Conservation (phyloP, 2,888 invertebrate genomes). For the Noctua comes region DNA sequence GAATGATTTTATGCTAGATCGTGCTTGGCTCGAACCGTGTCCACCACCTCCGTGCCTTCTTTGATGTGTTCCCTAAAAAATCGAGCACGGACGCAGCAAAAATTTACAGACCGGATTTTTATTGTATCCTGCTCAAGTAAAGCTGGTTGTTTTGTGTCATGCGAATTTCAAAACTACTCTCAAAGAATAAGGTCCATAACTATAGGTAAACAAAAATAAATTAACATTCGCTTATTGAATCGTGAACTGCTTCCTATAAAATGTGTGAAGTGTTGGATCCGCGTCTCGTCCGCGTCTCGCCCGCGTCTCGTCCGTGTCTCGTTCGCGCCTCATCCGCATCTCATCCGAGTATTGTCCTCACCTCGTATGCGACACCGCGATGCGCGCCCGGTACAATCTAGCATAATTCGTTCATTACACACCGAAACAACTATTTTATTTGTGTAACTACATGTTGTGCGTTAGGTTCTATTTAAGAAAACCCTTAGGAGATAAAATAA, state of each 20-base stretch:
- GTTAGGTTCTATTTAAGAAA: not conserved
- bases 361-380: not conserved
- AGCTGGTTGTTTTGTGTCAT: too few relatives aligned
- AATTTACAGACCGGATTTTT: too few relatives aligned
- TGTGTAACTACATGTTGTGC: not conserved
- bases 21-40: too few relatives aligned
- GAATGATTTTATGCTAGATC: too few relatives aligned
- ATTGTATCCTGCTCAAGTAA: too few relatives aligned
- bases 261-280: not conserved
- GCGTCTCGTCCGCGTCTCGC: not conserved
- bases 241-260: not conserved
- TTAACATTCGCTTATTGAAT: not conserved
- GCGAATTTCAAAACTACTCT: too few relatives aligned
- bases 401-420: not conserved
- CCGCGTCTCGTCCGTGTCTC: not conserved
- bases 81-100: too few relatives aligned
- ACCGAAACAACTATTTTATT: conserved; percentile 1
- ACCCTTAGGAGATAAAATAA: not conserved
- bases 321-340: not conserved
- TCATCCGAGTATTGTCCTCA: too few relatives aligned
- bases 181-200: too few relatives aligned
- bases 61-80: too few relatives aligned
- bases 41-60: too few relatives aligned
- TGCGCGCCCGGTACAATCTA: not conserved
- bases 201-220: too few relatives aligned